Percentiles rank a stretch among this genome's conserved stretches.
These are phyloP conservation scores for Centrocercus urophasianus DNA, from an alignment of 2,113 vertebrate species.

Conservation along the genomic window DNA sequence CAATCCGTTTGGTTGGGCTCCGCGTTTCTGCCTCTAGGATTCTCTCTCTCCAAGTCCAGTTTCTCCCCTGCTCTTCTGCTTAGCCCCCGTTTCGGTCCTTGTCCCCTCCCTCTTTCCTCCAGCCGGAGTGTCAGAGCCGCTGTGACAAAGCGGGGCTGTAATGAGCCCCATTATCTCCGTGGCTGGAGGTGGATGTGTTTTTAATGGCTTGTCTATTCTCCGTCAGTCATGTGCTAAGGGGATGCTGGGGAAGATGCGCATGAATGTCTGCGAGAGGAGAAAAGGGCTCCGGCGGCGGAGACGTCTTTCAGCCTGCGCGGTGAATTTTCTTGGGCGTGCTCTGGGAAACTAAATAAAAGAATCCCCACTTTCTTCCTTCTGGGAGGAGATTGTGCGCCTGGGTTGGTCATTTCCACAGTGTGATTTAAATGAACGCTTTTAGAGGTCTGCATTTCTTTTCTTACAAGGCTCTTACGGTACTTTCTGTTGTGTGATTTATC, in stretches of 20 bases:
- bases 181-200: slow-evolving; percentile 80
- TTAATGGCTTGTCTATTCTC: slow-evolving; percentile 74
- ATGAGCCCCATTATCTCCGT: slow-evolving; percentile 77
- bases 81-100: neutral
- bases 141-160: slow-evolving; percentile 70
- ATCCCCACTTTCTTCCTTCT: neutral
- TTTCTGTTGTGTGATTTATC: neutral
- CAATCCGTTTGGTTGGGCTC: slow-evolving; percentile 55
- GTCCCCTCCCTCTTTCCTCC: slow-evolving; percentile 62
- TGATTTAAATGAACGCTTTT: neutral
- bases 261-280: slow-evolving; percentile 22
- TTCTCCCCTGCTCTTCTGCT: slow-evolving; percentile 33
- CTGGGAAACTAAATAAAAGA: neutral
- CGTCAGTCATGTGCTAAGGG: slow-evolving; percentile 74
- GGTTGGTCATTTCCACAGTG: neutral
- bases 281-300: neutral
- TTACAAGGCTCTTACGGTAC: neutral
- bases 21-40: slow-evolving; percentile 50
- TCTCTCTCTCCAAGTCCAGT: slow-evolving; percentile 18
- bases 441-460: neutral
- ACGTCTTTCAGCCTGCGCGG: neutral
- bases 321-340: neutral
- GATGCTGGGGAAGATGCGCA: slow-evolving; percentile 29
- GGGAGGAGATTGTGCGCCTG: neutral
- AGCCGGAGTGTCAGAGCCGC: slow-evolving; percentile 69